Conservation (phyloP, 2,888 invertebrate genomes). For the Cryptocephalus moraei region DNA sequence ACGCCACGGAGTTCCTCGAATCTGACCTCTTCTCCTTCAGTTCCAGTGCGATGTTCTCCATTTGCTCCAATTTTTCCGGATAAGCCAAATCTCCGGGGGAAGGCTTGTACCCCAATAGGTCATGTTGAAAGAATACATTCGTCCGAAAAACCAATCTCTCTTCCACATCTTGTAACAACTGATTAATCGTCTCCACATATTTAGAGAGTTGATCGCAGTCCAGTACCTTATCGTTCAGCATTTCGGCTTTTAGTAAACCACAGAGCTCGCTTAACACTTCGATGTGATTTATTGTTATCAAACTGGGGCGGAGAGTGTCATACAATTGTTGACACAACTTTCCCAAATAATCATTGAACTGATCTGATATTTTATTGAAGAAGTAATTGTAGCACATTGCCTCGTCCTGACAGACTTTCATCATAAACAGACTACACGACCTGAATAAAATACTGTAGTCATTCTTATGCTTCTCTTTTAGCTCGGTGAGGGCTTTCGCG, state of each 20-base stretch:
- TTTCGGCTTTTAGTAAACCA: constrained; percentile 81
- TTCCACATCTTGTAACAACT: constrained; percentile 88
- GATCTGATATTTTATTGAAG: constrained; percentile 59
- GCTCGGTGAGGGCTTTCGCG: constrained; percentile 53
- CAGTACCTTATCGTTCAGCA: constrained; percentile 80
- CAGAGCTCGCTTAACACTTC: constrained; percentile 97
- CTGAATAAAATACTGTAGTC: constrained; percentile 80
- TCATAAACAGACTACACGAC: constrained; percentile 79
- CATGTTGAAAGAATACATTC: constrained; percentile 85
- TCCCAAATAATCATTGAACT: constrained; percentile 48
- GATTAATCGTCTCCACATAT: constrained; percentile 48
- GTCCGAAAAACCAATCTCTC: constrained; percentile 93
- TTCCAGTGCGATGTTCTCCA: constrained; percentile 56
- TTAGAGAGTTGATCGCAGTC: constrained; percentile 63
- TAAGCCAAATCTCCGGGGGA: constrained; percentile 95
- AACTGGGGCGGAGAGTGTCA: constrained; percentile 83
- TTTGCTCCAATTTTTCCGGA: constrained; percentile 95
- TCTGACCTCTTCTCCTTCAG: constrained; percentile 44
- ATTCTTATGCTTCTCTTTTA: constrained; percentile 52
- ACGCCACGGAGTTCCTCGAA: constrained; percentile 58
- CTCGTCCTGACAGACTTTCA: constrained; percentile 93
- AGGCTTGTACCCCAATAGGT: constrained; percentile 80
- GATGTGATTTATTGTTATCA: constrained; percentile 93
- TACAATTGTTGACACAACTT: constrained; percentile 78
- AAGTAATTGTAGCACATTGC: constrained; percentile 85